Base-by-base conservation (phyloP, 2,797 vertebrate genomes). In the Myotis myotis region DNA sequence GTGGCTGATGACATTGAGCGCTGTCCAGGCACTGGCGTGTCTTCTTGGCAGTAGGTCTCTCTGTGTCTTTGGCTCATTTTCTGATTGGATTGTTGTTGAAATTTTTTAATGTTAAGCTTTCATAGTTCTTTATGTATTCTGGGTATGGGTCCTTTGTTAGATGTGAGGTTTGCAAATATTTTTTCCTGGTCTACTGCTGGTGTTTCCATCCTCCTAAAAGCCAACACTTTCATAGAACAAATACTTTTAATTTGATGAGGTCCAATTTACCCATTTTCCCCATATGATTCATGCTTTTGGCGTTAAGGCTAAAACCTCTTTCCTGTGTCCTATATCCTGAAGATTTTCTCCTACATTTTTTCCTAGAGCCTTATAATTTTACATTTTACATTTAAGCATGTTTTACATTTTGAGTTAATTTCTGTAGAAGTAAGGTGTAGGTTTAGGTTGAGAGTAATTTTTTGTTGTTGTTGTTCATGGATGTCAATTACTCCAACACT, bases 401-500 rank as follows among this genome's bases (percentile, higher is more conserved):
- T 64, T 60, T 86, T 30, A 68, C 33, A 79, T 51, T 76, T 93
- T 57, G 55, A 88, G 49, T 49, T 93, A 25, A 71, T 57, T 62
- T 86, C 70, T 64, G 4, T 79, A 0, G 51, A 60, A 51, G 33
- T 38, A 51, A 47, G 13, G 25, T 47, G 16, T 55, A 68, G 23
- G 16, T 80, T 71, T 51, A 72, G n/a, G 23, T 25, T 28, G 53
- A 23, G 5, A 7, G 22, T 49, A 62, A 60, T 57, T 11, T 60
- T 12, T 28, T 79, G 20, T 74, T 23, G 86, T 41, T 72, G 6
- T 38, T 38, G 36, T 17, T 22, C 23, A 2, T 81, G 71, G 11
- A 68, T 17, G 38, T 41, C 22, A 41, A 13, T 91, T 49, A 19
- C 28, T 47, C 7, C 36, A 9, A 36, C 9, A 20, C 16, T 8